Percentiles rank a stretch among this genome's conserved stretches.
These are phyloP conservation scores for Drosophila pseudotalamancana DNA, from an alignment of 2,888 invertebrate species.

Conservation along the genomic window DNA sequence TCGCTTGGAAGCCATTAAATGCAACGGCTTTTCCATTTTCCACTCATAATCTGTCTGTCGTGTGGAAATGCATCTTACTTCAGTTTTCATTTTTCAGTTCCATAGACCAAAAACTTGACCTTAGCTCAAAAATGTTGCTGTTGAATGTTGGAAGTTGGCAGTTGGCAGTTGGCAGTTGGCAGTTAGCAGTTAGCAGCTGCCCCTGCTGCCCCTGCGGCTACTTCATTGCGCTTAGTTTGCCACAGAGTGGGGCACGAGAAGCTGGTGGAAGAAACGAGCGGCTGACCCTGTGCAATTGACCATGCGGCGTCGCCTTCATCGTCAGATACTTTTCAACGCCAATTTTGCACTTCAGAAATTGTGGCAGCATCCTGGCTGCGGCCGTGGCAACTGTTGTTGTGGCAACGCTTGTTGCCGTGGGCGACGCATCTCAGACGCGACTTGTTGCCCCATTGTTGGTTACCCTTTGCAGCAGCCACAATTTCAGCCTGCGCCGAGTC, in stretches of 20 bases:
- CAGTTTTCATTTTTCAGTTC: constrained; percentile 13
- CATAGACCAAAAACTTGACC: constrained; percentile 64
- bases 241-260: constrained; percentile 29
- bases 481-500: no score
- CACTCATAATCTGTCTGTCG: constrained; percentile 33
- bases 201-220: constrained; percentile 40
- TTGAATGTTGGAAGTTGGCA: no score
- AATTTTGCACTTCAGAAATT: constrained; percentile 74
- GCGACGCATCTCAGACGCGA: constrained; percentile 73
- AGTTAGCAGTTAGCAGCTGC: constrained; percentile 16
- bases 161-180: no score
- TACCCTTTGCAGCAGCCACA: constrained; percentile 37
- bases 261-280: constrained; percentile 21
- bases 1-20: no score
- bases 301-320: constrained; percentile 47
- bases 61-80: constrained; percentile 28
- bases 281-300: constrained; percentile 74
- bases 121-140: no score
- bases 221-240: constrained; percentile 70
- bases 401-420: constrained; percentile 59
- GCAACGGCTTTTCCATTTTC: neutral
- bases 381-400: neutral
- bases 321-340: constrained; percentile 78
- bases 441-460: constrained; percentile 80
- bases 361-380: constrained; percentile 42